Evolutionary conservation across 2,888 invertebrate species (phyloP), one percentile per base, ranked within the genome.

Genomic region (Drosophila borborema): DNA sequence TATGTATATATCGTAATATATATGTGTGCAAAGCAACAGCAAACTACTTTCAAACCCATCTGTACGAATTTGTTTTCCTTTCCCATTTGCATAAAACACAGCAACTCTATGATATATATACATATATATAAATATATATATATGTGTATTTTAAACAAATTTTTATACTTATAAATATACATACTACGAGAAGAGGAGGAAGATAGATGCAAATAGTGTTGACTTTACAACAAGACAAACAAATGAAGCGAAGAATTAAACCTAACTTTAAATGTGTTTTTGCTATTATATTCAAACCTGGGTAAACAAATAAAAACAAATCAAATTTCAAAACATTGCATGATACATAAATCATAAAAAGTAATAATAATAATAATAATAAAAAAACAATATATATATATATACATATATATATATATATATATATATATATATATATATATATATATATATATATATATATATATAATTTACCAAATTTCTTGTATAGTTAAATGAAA

Each of bases 111-210:
- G 65, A 86, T 61, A 81, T 72, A 76, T 80, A 81, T 80, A 76
- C 69, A 86, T 55, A 80, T 69, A 81, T 79, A 75, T 74, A 86
- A 53, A 80, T 69, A 81, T 79, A 75, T 74, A 81, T 76, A 76
- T 71, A 83, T 59, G 80, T 72, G 70, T 81, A 81, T 80, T 72
- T 76, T 73, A 86, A 89, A 84, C 73, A 83, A 87, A 77, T 75
- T 89, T 86, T 89, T 89, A 86, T 86, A 86, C 89, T 79, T 89
- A 87, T 77, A 89, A 81, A 77, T 81, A 86, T 83, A 86, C 66
- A 86, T 81, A 88, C 72, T 74, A 71, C 54, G 65, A 69, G 56
- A 69, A 18, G 41, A 41, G 45, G 38, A 48, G 49, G 31, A 53
- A 18, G 23, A n/a, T 45, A 20, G 41, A 65, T 61, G 51, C 53